Conservation (phyloP, 35 echinoderm and acorn worm genomes). For the Apostichopus californicus region DNA sequence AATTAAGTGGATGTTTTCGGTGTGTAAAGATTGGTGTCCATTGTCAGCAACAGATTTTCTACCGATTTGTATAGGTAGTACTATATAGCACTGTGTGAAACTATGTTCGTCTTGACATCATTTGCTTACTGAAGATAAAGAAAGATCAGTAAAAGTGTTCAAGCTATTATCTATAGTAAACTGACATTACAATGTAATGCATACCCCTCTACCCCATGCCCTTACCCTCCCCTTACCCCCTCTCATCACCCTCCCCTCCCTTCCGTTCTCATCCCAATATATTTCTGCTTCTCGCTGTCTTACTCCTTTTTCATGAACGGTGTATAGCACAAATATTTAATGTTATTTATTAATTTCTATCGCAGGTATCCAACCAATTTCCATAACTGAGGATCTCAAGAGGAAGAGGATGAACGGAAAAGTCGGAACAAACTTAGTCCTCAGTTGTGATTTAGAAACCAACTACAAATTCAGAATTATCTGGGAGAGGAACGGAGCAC, state of each 20-base stretch:
- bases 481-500: constrained; percentile 68
- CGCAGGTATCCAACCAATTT: constrained; percentile 73
- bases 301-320: no score
- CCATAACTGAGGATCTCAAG: constrained; percentile 53
- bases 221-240: not conserved
- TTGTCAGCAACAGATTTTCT: no score
- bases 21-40: no score
- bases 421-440: constrained; percentile 12
- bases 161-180: no score
- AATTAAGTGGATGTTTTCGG: no score
- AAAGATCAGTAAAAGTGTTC: no score
- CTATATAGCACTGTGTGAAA: no score
- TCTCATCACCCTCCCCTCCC: not conserved
- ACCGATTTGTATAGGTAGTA: no score
- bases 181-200: no score
- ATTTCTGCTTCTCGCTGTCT: not conserved
- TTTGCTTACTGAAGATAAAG: no score
- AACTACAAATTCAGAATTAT: constrained; percentile 64
- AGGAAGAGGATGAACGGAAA: constrained; percentile 33
- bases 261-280: not conserved
- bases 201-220: no score
- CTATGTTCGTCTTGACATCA: no score
- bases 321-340: not conserved
- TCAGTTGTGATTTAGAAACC: constrained; percentile 38
- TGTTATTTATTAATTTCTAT: not conserved